Evolutionary conservation across 2,888 invertebrate species (phyloP).

Genomic region (Cantharis lateralis): DNA sequence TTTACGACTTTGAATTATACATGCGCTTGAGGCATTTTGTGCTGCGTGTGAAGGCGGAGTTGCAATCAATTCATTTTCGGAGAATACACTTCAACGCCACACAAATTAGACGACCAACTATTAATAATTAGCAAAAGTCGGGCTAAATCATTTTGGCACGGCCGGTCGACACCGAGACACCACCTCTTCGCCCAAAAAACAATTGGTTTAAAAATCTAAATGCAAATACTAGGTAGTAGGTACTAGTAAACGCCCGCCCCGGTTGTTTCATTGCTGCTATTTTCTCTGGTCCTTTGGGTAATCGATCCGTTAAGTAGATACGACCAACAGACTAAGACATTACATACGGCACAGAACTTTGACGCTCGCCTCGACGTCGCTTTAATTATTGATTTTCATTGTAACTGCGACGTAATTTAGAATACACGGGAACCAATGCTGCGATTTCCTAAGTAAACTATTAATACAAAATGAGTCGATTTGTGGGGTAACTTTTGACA

Average conservation of each 20-base stretch:
- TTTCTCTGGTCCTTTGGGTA: slow-evolving; percentile 17
- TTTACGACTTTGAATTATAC: slow-evolving; percentile 12
- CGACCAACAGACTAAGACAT: slow-evolving; percentile 27
- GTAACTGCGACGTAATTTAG: slow-evolving; percentile 29
- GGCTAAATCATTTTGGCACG: not conserved
- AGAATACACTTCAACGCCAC: slow-evolving; percentile 3
- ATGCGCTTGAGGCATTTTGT: not conserved
- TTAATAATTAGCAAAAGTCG: not conserved
- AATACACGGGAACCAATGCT: slow-evolving; percentile 18
- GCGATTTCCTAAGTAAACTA: slow-evolving; percentile 19
- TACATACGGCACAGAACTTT: slow-evolving; percentile 30
- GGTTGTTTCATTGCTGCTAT: not conserved
- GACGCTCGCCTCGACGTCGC: slow-evolving; percentile 33
- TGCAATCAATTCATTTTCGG: not conserved
- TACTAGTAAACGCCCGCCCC: not conserved
- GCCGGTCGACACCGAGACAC: not conserved
- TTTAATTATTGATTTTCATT: slow-evolving; percentile 35
- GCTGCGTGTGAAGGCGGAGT: not conserved
- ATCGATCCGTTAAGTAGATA: slow-evolving; percentile 30
- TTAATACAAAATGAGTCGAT: slow-evolving; percentile 15
- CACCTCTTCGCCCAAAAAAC: not conserved
- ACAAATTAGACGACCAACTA: not conserved
- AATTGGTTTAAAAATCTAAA: not conserved
- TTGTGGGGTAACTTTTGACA: not conserved
- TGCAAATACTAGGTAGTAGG: not conserved